phyloP scores from a whole-genome alignment of 2,113 vertebrate species.

The human region DNA sequence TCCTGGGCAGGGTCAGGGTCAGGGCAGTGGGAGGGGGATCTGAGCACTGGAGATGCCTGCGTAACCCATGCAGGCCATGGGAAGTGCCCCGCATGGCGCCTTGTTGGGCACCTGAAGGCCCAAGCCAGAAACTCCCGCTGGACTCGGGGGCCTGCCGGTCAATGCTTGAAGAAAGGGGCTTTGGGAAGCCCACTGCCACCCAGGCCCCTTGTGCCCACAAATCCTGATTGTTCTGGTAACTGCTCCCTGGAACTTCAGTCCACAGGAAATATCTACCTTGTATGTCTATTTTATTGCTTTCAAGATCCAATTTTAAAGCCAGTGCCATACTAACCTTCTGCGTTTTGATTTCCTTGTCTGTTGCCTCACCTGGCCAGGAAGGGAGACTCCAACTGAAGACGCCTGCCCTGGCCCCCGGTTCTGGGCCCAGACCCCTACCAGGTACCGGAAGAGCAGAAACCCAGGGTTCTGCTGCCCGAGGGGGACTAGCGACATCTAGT shows the following conservation, averaged over 20 bases:
- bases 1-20: neutral
- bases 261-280: accelerated
- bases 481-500: neutral
- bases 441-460: neutral
- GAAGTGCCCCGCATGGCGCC: accelerated
- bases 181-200: accelerated
- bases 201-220: accelerated
- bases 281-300: neutral
- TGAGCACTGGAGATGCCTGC: no score
- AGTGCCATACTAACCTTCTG: accelerated
- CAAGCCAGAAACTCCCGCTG: neutral
- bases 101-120: accelerated
- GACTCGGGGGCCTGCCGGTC: neutral
- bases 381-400: neutral
- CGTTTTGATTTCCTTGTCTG: no score
- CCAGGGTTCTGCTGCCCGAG: accelerated
- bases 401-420: neutral
- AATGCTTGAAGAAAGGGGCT: no score
- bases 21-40: no score
- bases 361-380: neutral
- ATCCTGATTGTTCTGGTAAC: neutral
- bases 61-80: neutral
- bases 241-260: neutral
- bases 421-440: accelerated
- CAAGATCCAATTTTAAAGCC: neutral